phyloP scores from a whole-genome alignment of 2,113 vertebrate species.

The Oreochromis spilurus region DNA sequence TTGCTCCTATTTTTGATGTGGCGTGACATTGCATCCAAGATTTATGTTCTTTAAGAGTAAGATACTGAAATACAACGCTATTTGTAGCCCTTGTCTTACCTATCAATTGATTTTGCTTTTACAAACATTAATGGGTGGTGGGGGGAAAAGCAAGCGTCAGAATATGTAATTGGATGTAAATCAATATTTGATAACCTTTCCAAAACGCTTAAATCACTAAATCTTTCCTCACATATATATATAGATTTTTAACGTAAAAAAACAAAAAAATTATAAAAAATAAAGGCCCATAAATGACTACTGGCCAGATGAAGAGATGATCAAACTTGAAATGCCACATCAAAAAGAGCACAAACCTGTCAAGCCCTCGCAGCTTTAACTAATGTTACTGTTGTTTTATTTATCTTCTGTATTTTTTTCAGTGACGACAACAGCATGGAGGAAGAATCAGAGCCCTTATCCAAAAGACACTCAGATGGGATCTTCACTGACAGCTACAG shows the following conservation, averaged over 20 bases:
- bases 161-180: conserved; percentile 27
- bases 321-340: background rate
- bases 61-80: background rate
- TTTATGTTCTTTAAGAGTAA: background rate
- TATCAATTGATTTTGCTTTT: conserved; percentile 27
- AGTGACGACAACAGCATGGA: conserved; percentile 80
- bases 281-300: background rate
- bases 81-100: background rate
- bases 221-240: background rate
- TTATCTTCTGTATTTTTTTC: background rate
- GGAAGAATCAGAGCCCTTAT: conserved; percentile 86
- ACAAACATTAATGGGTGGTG: background rate
- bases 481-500: conserved; percentile 99
- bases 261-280: background rate
- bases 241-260: background rate
- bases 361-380: background rate
- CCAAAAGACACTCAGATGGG: conserved; percentile 96
- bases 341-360: background rate
- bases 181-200: conserved; percentile 49
- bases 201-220: conserved; percentile 22
- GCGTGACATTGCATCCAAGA: conserved; percentile 5
- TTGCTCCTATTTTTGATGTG: background rate
- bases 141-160: background rate
- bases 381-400: background rate
- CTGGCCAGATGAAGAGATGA: background rate